phyloP scores from a whole-genome alignment of 2,113 vertebrate genomes.

The Callaeas wilsoni region DNA sequence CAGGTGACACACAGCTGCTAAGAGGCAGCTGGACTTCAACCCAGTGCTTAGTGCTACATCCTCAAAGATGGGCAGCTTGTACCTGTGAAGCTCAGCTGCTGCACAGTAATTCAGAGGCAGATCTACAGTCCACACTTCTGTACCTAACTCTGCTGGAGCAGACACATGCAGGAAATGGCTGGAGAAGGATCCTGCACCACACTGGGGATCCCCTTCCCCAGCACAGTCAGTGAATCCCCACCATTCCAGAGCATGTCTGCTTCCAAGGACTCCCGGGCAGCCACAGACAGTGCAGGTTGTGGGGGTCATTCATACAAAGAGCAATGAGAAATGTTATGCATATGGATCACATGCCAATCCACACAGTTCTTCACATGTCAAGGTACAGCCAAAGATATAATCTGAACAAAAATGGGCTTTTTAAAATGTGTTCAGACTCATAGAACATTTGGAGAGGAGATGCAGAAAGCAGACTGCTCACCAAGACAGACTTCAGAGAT shows the following conservation, averaged over 20 bases:
- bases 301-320: not conserved
- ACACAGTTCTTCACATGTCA: not conserved
- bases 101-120: not conserved
- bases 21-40: not conserved
- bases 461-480: not conserved
- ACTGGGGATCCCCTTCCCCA: not conserved
- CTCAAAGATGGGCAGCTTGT: not conserved
- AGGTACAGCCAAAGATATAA: not conserved
- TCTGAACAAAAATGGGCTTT: not conserved
- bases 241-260: not conserved
- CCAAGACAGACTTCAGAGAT: not conserved
- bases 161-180: not conserved
- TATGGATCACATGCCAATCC: not conserved
- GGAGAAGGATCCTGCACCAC: not conserved
- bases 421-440: not conserved
- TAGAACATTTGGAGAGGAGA: not conserved
- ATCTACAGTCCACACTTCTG: not conserved
- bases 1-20: not conserved
- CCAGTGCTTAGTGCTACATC: not conserved
- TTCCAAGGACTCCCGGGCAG: not conserved
- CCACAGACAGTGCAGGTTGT: not conserved
- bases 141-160: not conserved
- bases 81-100: not conserved
- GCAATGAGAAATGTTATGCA: not conserved
- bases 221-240: not conserved